phyloP scores from a whole-genome alignment of 2,113 vertebrate genomes.

The Phylloscopus whistleri region DNA sequence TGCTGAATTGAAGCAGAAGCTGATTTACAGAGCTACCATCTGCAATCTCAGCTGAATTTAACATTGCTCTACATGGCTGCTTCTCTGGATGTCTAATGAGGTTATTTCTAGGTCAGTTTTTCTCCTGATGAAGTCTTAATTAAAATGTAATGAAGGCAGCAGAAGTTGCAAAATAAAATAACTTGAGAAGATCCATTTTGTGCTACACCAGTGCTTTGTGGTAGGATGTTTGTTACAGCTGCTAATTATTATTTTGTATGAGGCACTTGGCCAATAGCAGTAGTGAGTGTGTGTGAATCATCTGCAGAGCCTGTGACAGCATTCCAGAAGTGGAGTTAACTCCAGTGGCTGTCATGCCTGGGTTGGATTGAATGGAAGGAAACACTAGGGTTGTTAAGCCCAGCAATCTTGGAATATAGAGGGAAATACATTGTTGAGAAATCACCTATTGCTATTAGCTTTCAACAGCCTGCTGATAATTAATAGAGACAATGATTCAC shows the following conservation, averaged over 20 bases:
- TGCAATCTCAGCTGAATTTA: not conserved
- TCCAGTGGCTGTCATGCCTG: not conserved
- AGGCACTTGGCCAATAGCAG: not conserved
- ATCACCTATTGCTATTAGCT: not conserved
- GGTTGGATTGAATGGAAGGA: not conserved
- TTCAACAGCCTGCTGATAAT: not conserved
- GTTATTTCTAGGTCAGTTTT: conserved; percentile 22
- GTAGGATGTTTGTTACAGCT: conserved; percentile 12
- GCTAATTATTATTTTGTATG: conserved; percentile 23
- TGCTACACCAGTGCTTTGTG: not conserved
- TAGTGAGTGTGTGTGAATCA: not conserved
- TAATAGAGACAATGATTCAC: not conserved
- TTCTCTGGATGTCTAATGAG: conserved; percentile 6
- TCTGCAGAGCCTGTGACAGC: not conserved
- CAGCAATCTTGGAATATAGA: not conserved
- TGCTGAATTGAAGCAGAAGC: not conserved
- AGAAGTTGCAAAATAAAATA: not conserved
- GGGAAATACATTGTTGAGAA: not conserved
- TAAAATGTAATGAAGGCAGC: conserved; percentile 3
- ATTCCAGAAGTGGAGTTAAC: not conserved
- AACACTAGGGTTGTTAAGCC: not conserved
- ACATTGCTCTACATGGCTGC: not conserved
- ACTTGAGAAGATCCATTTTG: not conserved
- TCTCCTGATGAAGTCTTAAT: conserved; percentile 32
- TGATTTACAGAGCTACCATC: not conserved